Evolutionary conservation across 2,888 invertebrate genomes (phyloP), one percentile per base, ranked within the genome.

Genomic region (Thyatira batis): DNA sequence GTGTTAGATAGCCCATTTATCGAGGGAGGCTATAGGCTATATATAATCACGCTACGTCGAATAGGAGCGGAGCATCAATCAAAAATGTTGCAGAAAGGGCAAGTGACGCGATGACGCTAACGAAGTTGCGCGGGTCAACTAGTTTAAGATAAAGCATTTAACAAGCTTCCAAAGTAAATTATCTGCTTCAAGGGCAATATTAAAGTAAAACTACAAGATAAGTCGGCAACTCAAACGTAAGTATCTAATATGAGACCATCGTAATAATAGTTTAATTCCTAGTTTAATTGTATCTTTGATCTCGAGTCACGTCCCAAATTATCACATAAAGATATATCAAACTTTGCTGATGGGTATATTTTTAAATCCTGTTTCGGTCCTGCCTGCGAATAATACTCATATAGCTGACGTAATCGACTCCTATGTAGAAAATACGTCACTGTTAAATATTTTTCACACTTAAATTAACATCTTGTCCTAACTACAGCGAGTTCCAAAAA

Each of bases 371-470:
- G 50, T 50, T 50, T 27, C 11, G 10, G 44, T 50, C 27, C 50
- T 43, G 43, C 20, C 50, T 20, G 21, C 3, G 23, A 9, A n/a
- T 45, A 17, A 23, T 23, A 23, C 6, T 4, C 27, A 25, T 49
- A 60, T 17, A 17, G 48, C 51, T 71, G 65, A 72, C 71, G 71
- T 70, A 72, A 71, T 68, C 66, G 39, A 46, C 51, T 67, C 54
- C 58, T 25, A 57, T 51, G 66, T 57, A 55, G 53, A 53, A 21
- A 55, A 54, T 64, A 63, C 57, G 52, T 61, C 62, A 52, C 53
- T 51, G 44, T n/a, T 27, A 20, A 17, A 23, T 48, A 48, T 48
- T 48, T 27, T 48, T 48, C n/a, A n/a, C n/a, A n/a, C n/a, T n/a
- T n/a, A n/a, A n/a, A n/a, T n/a, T n/a, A n/a, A n/a, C n/a, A n/a